Percentiles rank a stretch among this genome's conserved stretches.
Conservation (phyloP, 2,113 vertebrate genomes). For the Spheniscus mendiculus region DNA sequence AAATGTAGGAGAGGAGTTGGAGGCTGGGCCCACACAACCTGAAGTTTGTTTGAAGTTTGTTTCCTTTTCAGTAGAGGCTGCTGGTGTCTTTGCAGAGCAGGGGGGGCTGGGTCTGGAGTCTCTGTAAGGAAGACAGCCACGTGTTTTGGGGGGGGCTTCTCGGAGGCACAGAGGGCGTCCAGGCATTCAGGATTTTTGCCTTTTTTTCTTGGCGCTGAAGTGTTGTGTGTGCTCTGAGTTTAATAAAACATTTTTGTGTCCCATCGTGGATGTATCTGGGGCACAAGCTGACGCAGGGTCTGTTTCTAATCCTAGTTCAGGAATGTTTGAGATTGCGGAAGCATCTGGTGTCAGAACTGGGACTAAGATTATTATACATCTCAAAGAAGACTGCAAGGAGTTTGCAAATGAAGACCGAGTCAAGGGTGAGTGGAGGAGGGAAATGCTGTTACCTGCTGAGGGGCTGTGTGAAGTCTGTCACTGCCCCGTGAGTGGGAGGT, state of each 20-base stretch:
- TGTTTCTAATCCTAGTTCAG: conserved; percentile 79
- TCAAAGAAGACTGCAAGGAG: conserved; percentile 92
- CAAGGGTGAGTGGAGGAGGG: conserved; percentile 78
- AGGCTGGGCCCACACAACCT: neutral
- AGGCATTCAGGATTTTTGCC: neutral
- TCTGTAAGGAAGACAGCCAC: neutral
- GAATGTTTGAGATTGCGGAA: conserved; percentile 90
- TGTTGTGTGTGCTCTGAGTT: neutral
- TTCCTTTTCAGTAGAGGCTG: neutral
- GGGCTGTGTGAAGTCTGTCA: neutral
- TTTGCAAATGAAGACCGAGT: conserved; percentile 90
- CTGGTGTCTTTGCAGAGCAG: neutral
- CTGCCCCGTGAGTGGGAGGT: neutral
- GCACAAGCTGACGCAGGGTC: neutral
- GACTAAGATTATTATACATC: conserved; percentile 92
- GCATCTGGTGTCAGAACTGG: conserved; percentile 89
- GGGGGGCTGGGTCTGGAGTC: neutral
- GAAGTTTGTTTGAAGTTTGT: neutral
- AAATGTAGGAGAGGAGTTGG: neutral
- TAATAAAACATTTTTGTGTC: neutral
- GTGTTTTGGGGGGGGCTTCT: neutral
- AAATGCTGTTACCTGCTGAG: neutral
- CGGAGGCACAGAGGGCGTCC: neutral
- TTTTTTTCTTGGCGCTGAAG: neutral
- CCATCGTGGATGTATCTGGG: neutral